Conservation (phyloP, 2,888 invertebrate species). For the Eubasilissa splendida region DNA sequence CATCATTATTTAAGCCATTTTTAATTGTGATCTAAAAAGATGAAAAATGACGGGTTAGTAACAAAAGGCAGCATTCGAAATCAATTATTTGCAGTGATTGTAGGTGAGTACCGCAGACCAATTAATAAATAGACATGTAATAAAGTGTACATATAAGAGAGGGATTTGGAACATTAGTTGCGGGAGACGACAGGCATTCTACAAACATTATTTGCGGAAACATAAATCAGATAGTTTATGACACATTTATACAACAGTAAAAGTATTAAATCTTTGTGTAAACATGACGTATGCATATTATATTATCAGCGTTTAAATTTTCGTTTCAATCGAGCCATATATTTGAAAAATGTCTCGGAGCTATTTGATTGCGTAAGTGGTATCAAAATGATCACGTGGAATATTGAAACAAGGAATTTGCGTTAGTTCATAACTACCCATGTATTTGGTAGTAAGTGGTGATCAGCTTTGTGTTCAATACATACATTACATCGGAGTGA, state of each 20-base stretch:
- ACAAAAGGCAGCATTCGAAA: not conserved
- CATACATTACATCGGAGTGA: not conserved
- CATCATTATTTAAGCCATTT: not conserved
- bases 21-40: not conserved
- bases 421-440: not conserved
- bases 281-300: too few species aligned
- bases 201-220: not conserved
- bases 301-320: too few species aligned
- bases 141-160: too few species aligned
- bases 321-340: too few species aligned
- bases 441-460: not conserved
- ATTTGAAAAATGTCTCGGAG: too few species aligned
- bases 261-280: too few species aligned
- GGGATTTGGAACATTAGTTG: not conserved
- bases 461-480: not conserved
- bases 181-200: not conserved
- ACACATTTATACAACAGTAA: too few species aligned
- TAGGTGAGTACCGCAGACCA: not conserved
- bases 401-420: too few species aligned
- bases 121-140: too few species aligned
- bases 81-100: slow-evolving; percentile 6
- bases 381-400: too few species aligned
- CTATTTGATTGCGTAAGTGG: too few species aligned
- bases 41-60: not conserved
- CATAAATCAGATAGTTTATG: too few species aligned